Conservation (phyloP, 2,888 invertebrate species). For the Eurois occulta region DNA sequence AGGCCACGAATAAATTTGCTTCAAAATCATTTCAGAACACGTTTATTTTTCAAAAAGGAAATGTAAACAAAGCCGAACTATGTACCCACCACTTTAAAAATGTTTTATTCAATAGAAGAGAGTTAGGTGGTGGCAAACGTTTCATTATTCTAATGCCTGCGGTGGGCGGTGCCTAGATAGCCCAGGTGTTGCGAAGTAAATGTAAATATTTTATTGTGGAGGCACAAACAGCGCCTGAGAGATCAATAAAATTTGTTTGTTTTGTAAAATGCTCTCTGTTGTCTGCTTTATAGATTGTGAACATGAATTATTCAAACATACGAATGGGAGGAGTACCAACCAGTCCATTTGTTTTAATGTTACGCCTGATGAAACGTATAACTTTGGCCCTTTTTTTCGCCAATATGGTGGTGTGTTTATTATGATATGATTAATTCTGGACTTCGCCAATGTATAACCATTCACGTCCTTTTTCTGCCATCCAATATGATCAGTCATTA, state of each 20-base stretch:
- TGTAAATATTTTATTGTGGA: slow-evolving; percentile 90
- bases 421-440: slow-evolving; percentile 53
- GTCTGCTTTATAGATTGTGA: slow-evolving; percentile 89
- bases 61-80: slow-evolving; percentile 61
- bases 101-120: slow-evolving; percentile 82
- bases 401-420: slow-evolving; percentile 41
- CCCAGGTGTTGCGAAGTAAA: slow-evolving; percentile 88
- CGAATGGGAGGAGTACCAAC: slow-evolving; percentile 82
- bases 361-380: slow-evolving; percentile 83
- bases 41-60: slow-evolving; percentile 56
- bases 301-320: slow-evolving; percentile 89
- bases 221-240: slow-evolving; percentile 89
- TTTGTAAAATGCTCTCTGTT: slow-evolving; percentile 89
- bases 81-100: slow-evolving; percentile 71
- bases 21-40: slow-evolving; percentile 59
- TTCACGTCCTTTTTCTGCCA: slow-evolving; percentile 25
- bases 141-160: slow-evolving; percentile 88
- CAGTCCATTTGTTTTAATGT: slow-evolving; percentile 88
- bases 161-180: slow-evolving; percentile 81
- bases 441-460: slow-evolving; percentile 29
- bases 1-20: slow-evolving; percentile 61
- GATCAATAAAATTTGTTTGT: slow-evolving; percentile 91
- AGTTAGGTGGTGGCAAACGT: slow-evolving; percentile 80
- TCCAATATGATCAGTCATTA: slow-evolving; percentile 42
- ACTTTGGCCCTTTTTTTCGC: slow-evolving; percentile 65